A percentile compares a stretch with the other conserved stretches of the same genome.
These are phyloP conservation scores for Pelagia noctiluca DNA, from an alignment of 30 jellyfish, hydroid and myxozoan species.

Conservation along the genomic window DNA sequence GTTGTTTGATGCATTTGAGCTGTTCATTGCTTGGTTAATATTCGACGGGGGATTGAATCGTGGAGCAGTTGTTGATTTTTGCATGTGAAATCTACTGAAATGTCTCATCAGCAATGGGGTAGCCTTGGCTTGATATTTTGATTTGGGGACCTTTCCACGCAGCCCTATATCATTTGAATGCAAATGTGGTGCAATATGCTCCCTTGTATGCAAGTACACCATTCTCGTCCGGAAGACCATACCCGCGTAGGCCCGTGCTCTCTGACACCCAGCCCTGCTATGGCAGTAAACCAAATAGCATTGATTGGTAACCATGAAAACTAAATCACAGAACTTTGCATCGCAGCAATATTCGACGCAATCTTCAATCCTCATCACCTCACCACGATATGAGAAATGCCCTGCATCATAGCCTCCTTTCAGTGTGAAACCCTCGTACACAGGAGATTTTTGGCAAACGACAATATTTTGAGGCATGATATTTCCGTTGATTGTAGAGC, in stretches of 20 bases:
- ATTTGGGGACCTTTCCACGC: conserved; percentile 1
- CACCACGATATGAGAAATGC: conserved; percentile 79
- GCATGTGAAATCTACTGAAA: not conserved
- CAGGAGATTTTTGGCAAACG: conserved; percentile 78
- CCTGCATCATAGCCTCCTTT: conserved; percentile 99
- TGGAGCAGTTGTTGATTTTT: too few relatives aligned
- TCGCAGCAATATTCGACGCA: conserved; percentile 94
- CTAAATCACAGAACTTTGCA: conserved; percentile 87
- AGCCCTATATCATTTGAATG: conserved; percentile 32
- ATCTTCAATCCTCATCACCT: conserved; percentile 66
- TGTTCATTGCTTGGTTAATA: too few relatives aligned
- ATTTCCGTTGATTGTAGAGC: conserved; percentile 12
- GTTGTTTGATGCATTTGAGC: not conserved
- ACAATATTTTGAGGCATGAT: conserved; percentile 42
- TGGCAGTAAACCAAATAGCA: conserved; percentile 92
- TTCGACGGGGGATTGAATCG: too few relatives aligned
- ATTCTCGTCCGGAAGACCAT: conserved; percentile 71
- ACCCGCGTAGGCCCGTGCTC: conserved; percentile 67
- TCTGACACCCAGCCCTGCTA: conserved; percentile 81
- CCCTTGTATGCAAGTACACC: conserved; percentile 84
- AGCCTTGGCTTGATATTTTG: not conserved
- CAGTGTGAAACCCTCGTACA: conserved; percentile 81
- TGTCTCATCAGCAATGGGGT: not conserved
- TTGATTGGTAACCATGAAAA: conserved; percentile 69
- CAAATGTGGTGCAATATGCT: conserved; percentile 52